Evolutionary conservation across 2,888 invertebrate genomes (phyloP).

Genomic region (Ligdia adustata): DNA sequence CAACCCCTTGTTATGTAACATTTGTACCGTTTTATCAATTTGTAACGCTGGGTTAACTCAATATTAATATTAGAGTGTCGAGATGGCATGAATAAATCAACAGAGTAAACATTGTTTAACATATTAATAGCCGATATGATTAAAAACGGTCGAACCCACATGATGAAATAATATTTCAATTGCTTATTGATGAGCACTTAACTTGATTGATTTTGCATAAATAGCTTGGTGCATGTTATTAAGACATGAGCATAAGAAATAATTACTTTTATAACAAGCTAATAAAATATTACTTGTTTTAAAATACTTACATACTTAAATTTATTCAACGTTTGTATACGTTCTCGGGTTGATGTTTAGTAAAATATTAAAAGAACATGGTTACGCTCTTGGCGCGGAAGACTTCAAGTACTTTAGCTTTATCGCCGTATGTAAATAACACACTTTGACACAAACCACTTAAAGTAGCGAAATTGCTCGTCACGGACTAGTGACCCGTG

Average conservation of each 20-base stretch:
- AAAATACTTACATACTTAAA: no score
- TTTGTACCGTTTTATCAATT: slow-evolving; percentile 61
- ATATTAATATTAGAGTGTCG: slow-evolving; percentile 40
- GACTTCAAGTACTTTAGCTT: slow-evolving; percentile 1
- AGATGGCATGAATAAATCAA: slow-evolving; percentile 39
- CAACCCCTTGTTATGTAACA: slow-evolving; percentile 44
- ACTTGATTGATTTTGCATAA: slow-evolving; percentile 21
- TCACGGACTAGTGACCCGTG: slow-evolving; percentile 68
- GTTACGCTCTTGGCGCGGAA: slow-evolving; percentile 12
- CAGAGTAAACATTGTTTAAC: slow-evolving; percentile 40
- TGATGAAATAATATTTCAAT: slow-evolving; percentile 22
- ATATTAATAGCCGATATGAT: slow-evolving; percentile 32
- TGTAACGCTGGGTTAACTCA: slow-evolving; percentile 53
- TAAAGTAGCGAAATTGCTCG: slow-evolving; percentile 70
- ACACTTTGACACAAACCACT: slow-evolving; percentile 45
- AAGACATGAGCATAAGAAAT: background rate
- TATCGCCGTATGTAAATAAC: slow-evolving; percentile 38
- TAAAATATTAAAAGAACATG: slow-evolving; percentile 14
- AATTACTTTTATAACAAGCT: background rate
- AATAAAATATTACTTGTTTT: no score
- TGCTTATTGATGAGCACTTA: slow-evolving; percentile 23
- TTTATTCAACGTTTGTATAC: no score
- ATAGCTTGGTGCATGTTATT: background rate
- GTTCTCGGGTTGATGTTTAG: no score
- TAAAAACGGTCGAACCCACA: slow-evolving; percentile 32